Evolutionary conservation across 2,113 vertebrate genomes (phyloP), one percentile per base, ranked within the genome.

Genomic region (Plotosus lineatus): DNA sequence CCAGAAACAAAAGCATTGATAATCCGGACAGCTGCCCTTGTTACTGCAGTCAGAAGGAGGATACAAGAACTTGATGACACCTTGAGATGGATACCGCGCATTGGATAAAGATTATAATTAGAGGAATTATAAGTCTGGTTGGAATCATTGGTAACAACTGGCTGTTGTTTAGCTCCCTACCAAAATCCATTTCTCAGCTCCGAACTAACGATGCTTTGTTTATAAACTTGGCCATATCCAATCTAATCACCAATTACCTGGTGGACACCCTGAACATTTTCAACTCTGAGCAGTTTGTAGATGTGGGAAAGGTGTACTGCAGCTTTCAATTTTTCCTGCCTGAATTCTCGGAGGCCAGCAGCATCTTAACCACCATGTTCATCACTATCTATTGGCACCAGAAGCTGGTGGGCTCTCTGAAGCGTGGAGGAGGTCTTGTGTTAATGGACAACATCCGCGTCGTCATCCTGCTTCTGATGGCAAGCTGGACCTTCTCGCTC

Each of bases 241-340:
- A 94, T 86, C 92, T 94, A 75, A 91, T 95, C 83, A 94, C 91
- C 23, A 94, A 93, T 86, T 92, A 78, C 77, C 66, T 94, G 85
- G 93, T 94, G 86, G 92, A 93, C 82, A 77, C 92, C 3, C 91
- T 92, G 0, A 89, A 92, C 82, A 90, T 89, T 53, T 38, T 92
- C 1, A 85, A 93, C 5, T 89, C 92, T 1, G 81, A 75, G 2
- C 88, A 85, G 0, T 44, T 12, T 0, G 93, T 92, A 91, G 88
- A 92, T 78, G 36, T 92, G 48, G 91, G 91, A 0, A 79, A 86
- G 36, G 81, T 75, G 12, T 95, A 82, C 79, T 12, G 82, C 80
- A 0, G 56, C 91, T 11, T 92, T 91, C 60, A 83, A 72, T 6
- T 93, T 92, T 33, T 90, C 83, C 0, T 83, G 51, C 73, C 90